Percentiles rank a stretch among this genome's conserved stretches.
Evolutionary conservation across 2,888 invertebrate species (phyloP).

Genomic region (Agriopis aurantiaria): DNA sequence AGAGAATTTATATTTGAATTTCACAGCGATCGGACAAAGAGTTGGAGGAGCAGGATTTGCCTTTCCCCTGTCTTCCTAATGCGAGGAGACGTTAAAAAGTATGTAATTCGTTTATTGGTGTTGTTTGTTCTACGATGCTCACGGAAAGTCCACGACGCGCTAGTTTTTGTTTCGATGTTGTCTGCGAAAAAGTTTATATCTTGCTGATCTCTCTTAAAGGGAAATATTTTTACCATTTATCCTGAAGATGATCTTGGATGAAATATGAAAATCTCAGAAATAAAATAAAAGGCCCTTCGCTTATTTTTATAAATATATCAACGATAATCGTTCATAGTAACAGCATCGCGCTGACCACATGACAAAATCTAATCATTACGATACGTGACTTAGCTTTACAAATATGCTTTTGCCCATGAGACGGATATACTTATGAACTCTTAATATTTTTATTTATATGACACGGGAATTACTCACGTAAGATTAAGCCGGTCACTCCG

Average conservation of each 20-base stretch:
- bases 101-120: slow-evolving; percentile 38
- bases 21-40: slow-evolving; percentile 32
- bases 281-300: not conserved
- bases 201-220: slow-evolving; percentile 25
- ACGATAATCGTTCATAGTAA: not conserved
- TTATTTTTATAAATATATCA: not conserved
- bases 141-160: slow-evolving; percentile 10
- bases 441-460: no score
- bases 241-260: slow-evolving; percentile 6
- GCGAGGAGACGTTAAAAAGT: slow-evolving; percentile 32
- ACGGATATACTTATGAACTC: not conserved
- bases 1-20: slow-evolving; percentile 29
- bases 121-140: slow-evolving; percentile 33
- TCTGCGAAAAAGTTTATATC: slow-evolving; percentile 14
- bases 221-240: slow-evolving; percentile 10
- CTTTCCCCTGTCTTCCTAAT: not conserved
- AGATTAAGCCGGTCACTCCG: no score
- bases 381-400: not conserved
- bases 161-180: slow-evolving; percentile 27
- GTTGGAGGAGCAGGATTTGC: slow-evolving; percentile 25
- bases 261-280: not conserved
- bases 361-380: not conserved
- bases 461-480: no score
- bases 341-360: not conserved
- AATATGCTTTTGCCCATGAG: not conserved